A percentile compares a stretch with the other conserved stretches of the same genome.
phyloP scores from a whole-genome alignment of 2,113 vertebrate species.

The Chaenogobius annularis region DNA sequence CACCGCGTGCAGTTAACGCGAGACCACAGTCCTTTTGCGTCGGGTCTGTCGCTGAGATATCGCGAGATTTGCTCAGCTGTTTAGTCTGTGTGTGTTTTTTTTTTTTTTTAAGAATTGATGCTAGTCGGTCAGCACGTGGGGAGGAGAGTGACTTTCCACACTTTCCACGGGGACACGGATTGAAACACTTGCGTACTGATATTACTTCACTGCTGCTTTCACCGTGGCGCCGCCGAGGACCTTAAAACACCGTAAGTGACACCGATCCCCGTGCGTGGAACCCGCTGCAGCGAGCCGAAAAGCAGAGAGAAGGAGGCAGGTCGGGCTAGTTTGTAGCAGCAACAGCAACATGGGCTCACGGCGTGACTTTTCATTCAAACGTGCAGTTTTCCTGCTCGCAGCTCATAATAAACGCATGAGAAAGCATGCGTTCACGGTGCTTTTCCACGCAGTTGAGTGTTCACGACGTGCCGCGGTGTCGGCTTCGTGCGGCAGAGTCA shows the following conservation, averaged over 20 bases:
- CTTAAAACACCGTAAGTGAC: conserved; percentile 68
- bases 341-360: conserved; percentile 4
- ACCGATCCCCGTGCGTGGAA: background rate
- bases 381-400: background rate
- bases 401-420: background rate
- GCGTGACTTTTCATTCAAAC: conserved; percentile 34
- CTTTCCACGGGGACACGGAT: conserved; percentile 45
- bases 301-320: background rate
- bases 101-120: conserved; percentile 67
- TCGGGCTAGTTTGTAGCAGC: conserved; percentile 20
- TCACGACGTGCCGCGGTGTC: background rate
- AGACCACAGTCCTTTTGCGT: conserved; percentile 8
- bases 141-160: conserved; percentile 61
- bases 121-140: conserved; percentile 78
- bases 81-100: conserved; percentile 48
- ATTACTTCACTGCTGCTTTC: conserved; percentile 40
- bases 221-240: conserved; percentile 68
- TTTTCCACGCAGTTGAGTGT: background rate
- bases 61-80: conserved; percentile 81
- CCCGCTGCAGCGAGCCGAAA: background rate
- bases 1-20: conserved; percentile 19
- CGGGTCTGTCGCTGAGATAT: conserved; percentile 13
- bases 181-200: conserved; percentile 18
- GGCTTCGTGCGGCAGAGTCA: conserved; percentile 4
- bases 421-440: background rate